Evolutionary conservation across 2,888 invertebrate species (phyloP).

Genomic region (Agrotis ipsilon): DNA sequence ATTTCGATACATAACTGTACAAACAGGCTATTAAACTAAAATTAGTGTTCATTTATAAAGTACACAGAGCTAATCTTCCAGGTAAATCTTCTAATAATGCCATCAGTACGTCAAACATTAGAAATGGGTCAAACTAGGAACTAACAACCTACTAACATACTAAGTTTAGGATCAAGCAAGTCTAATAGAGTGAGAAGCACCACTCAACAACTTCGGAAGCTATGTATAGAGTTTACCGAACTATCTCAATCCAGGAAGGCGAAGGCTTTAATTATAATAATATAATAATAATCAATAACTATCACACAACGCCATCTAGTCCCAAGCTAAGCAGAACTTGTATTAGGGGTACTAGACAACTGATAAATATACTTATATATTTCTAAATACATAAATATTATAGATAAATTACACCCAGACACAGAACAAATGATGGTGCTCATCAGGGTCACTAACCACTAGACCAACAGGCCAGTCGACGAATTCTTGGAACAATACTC

Average conservation of each 20-base stretch:
- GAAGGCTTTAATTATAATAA: too few species aligned
- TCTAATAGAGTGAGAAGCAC: neutral
- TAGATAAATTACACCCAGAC: too few species aligned
- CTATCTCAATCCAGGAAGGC: neutral
- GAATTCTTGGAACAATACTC: too few species aligned
- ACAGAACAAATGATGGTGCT: too few species aligned
- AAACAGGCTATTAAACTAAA: neutral
- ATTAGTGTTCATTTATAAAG: neutral
- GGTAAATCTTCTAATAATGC: neutral
- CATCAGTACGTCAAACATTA: neutral
- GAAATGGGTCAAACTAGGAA: slow-evolving; percentile 2
- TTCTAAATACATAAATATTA: too few species aligned
- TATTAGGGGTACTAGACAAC: too few species aligned
- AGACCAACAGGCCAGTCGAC: too few species aligned
- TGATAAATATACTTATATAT: too few species aligned
- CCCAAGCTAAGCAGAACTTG: too few species aligned
- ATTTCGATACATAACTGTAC: neutral
- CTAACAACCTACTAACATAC: neutral
- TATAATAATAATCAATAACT: too few species aligned
- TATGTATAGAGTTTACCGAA: neutral
- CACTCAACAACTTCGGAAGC: neutral
- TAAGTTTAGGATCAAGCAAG: neutral
- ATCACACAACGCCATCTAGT: too few species aligned
- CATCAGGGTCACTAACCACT: too few species aligned
- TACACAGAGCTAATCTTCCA: slow-evolving; percentile 1